Base-by-base conservation (phyloP, 2,113 vertebrate species). In the Alexandromys fortis region DNA sequence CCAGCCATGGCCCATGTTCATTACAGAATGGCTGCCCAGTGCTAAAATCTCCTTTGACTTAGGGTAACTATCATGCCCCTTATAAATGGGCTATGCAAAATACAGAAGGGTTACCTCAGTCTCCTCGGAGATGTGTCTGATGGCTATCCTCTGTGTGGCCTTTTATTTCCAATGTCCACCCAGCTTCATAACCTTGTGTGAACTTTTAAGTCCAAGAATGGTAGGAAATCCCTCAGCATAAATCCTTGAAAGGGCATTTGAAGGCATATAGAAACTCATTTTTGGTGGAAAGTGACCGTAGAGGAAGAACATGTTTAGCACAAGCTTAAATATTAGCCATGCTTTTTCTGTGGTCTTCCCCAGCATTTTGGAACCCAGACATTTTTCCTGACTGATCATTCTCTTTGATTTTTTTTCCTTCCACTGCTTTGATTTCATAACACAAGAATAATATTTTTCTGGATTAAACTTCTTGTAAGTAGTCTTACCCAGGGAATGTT, bases 401-500 rank as follows among this genome's bases (percentile, higher is more conserved):
- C 82, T 89, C 92, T 97, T 97, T 97, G 94, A 97, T 96, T 86
- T 88, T 83, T 82, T 92, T 96, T 93, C 52, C 9, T 65, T 82
- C 88, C 38, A 85, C 85, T 67, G 96, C 96, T 98, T 97, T 98
- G 94, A 97, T 96, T 97, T 94, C 96, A 92, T 97, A 96, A 97
- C 77, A 92, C 92, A 97, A 98, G 97, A 96, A 97, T 97, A 98
- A 95, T 98, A 94, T 97, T 97, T 96, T 94, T 95, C 92, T 95
- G 96, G 97, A 97, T 88, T 92, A 88, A 95, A 94, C 83, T 95
- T 94, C 95, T 94, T 91, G 52, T 97, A 97, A 97, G 75, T 96
- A 76, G 87, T 92, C 89, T 95, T 97, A 94, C 58, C 89, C 91
- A 75, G 91, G 63, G 91, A 96, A 90, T 95, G 85, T 95, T 97